Evolutionary conservation across 2,797 vertebrate genomes (phyloP), one percentile per base, ranked within the genome.

Genomic region (Smutsia gigantea): DNA sequence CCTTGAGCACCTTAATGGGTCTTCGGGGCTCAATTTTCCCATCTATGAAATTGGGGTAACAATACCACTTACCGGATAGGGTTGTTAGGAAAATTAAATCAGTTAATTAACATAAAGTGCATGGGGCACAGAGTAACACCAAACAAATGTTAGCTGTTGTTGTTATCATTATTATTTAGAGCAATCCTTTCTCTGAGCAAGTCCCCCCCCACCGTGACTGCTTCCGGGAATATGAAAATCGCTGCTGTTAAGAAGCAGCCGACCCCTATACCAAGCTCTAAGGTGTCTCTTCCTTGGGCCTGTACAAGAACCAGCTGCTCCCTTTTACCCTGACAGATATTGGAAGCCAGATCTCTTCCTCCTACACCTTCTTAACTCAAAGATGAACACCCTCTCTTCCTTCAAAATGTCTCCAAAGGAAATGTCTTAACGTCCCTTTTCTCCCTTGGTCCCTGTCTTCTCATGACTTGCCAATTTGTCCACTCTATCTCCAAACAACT

Each of bases 311-410:
- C 37, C 27, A 37, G 0, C 39, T 7, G 13, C 0, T 12, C 27
- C 13, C n/a, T 55, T 59, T 37, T n/a, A 27, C 39, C 12, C 21
- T 2, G 15, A 25, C 55, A 14, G 42, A 25, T 13, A 1, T 17
- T 79, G 11, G 17, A 21, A 0, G 17, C 23, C 5, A 23, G 10
- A 7, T 37, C 31, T n/a, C 27, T 27, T 66, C 66, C 4, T 7
- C 39, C 49, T 0, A 0, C 15, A 12, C 7, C 3, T 21, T 4
- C 49, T 88, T 53, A 17, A 11, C 55, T 66, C 7, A 3, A 7
- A 49, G 66, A n/a, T 5, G 4, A 81, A 31, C 34, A 21, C 39
- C 6, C 29, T 59, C 0, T 4, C 71, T 39, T 31, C 51, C 46
- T 59, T 46, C 39, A 18, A 21, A 79, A 39, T 19, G 10, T 59